Evolutionary conservation across 2,113 vertebrate species (phyloP).

Genomic region (Sinocyclocheilus anophthalmus): DNA sequence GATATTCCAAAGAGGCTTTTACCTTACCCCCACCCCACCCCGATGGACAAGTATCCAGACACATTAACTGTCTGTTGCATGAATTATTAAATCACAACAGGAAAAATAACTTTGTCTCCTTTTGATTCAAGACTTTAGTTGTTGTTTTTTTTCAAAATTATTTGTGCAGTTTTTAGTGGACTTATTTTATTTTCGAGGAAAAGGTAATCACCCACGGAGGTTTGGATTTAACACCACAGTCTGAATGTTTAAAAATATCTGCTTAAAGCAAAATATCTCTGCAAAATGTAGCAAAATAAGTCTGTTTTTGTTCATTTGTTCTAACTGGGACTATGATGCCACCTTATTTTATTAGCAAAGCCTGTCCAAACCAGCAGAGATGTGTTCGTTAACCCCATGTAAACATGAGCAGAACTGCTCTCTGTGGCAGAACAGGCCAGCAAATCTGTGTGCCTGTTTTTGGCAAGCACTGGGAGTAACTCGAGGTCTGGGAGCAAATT

Average conservation of each 20-base stretch:
- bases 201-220: no score
- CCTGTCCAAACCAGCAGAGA: not conserved
- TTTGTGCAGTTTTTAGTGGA: no score
- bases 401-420: slow-evolving; percentile 13
- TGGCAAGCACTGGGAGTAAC: slow-evolving; percentile 14
- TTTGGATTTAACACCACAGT: not conserved
- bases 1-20: not conserved
- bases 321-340: no score
- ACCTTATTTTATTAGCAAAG: not conserved
- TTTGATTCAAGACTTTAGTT: not conserved
- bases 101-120: not conserved
- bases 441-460: not conserved
- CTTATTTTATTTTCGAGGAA: not conserved
- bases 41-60: not conserved
- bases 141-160: not conserved
- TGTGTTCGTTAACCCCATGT: not conserved
- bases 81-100: not conserved
- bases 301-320: not conserved
- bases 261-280: no score
- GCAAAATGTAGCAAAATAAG: not conserved
- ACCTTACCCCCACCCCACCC: no score
- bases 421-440: not conserved
- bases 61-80: not conserved
- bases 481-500: slow-evolving; percentile 20
- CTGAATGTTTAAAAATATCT: not conserved